Percentiles rank a stretch among this genome's conserved stretches.
Conservation (phyloP, 35 echinoderm and acorn worm species). For the Holothuria glaberrima region DNA sequence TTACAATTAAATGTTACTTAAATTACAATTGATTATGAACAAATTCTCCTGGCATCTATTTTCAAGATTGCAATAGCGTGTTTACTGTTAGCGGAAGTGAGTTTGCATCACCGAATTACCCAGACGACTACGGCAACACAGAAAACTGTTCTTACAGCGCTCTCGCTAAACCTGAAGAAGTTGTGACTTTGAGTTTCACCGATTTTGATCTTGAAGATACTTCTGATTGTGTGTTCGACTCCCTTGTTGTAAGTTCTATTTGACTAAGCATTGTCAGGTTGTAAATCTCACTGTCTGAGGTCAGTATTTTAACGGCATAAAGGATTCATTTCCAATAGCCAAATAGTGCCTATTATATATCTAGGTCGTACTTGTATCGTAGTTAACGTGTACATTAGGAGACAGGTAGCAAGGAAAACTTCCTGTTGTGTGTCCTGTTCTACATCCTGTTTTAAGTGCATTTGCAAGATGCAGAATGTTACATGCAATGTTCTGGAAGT, state of each 20-base stretch:
- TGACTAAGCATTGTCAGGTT: not conserved
- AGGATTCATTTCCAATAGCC: too few species aligned
- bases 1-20: too few species aligned
- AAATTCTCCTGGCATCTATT: not conserved
- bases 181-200: conserved; percentile 6
- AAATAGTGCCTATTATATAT: too few species aligned
- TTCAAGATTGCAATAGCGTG: conserved; percentile 1
- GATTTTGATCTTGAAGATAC: conserved; percentile 37
- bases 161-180: not conserved
- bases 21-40: not conserved
- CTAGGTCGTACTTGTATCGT: too few species aligned
- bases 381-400: too few species aligned
- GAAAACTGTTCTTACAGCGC: not conserved
- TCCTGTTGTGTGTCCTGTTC: too few species aligned
- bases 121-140: conserved; percentile 17
- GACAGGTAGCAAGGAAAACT: too few species aligned
- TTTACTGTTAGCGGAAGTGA: conserved; percentile 15
- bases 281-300: too few species aligned
- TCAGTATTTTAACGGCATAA: too few species aligned
- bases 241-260: not conserved
- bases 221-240: conserved; percentile 4
- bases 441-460: too few species aligned
- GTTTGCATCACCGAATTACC: conserved; percentile 41
- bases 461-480: too few species aligned
- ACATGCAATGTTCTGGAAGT: too few species aligned